Evolutionary conservation across 2,888 invertebrate species (phyloP).

Genomic region (Athalia circularis): DNA sequence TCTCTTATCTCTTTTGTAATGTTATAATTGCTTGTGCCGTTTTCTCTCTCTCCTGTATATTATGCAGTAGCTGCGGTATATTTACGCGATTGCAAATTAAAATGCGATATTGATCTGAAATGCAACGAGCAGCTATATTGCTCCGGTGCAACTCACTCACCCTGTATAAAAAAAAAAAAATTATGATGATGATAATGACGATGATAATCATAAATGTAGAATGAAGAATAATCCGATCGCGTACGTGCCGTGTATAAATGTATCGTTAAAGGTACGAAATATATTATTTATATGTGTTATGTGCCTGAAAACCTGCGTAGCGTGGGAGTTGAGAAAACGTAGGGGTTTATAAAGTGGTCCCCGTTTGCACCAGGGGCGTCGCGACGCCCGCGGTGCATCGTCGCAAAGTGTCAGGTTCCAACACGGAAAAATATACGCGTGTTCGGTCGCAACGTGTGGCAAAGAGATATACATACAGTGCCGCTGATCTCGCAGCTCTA

Average conservation of each 20-base stretch:
- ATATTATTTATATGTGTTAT: too few relatives aligned
- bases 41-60: background rate
- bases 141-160: background rate
- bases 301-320: background rate
- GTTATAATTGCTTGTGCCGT: background rate
- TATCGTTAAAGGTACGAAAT: too few relatives aligned
- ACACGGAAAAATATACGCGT: background rate
- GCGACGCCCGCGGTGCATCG: background rate
- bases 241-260: background rate
- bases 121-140: background rate
- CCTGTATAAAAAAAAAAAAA: too few relatives aligned
- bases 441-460: background rate
- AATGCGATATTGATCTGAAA: background rate
- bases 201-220: background rate
- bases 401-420: slow-evolving; percentile 32
- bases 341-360: background rate
- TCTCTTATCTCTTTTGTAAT: background rate
- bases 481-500: slow-evolving; percentile 41
- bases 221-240: slow-evolving; percentile 9
- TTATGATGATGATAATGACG: too few relatives aligned
- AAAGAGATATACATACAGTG: too few relatives aligned
- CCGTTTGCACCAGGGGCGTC: slow-evolving; percentile 13
- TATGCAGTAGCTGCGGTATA: background rate
- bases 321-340: background rate
- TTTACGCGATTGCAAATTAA: slow-evolving; percentile 2